Evolutionary conservation across 2,888 invertebrate genomes (phyloP), one percentile per base, ranked within the genome.

Genomic region (Meandrusa payeni): DNA sequence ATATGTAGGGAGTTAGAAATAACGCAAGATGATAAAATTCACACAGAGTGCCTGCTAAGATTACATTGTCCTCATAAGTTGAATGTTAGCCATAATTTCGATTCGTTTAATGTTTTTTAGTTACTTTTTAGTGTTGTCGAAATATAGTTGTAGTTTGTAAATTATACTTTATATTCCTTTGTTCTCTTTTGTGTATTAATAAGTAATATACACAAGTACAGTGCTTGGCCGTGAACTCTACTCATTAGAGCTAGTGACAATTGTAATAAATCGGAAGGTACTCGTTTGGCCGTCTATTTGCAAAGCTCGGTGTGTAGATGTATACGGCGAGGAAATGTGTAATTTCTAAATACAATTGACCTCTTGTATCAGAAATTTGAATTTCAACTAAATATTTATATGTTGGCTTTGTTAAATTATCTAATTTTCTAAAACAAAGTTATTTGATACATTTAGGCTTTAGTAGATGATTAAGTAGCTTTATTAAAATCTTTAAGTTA

Each of bases 1-100:
- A 55, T 69, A 59, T 64, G 57, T 77, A 76, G 72, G 61, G 53
- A 52, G 67, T 61, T 77, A 69, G 73, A 68, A 57, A 54, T 72
- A 69, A 81, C 75, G 77, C 69, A 59, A 75, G n/a, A 62, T 64
- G 68, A 66, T 57, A 71, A 44, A 77, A 80, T 77, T 83, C 82
- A 85, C 86, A 72, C 86, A 78, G 85, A 86, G 87, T 87, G 87
- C 87, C 87, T 87, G 82, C 71, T 71, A 65, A 64, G 55, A 66
- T 43, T 37, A 43, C 70, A 75, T 74, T 73, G 74, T 75, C 77
- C 70, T 81, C 78, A 78, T 80, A 74, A 61, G 66, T 69, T 68
- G 63, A 67, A 70, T 74, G 37, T 57, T 55, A 83, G 86, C 82
- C 85, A 83, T 87, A 76, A 80, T 76, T 79, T 80, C 72, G 69